phyloP scores from a whole-genome alignment of 1,140 invertebrate species.

The Coenobita brevimanus region DNA sequence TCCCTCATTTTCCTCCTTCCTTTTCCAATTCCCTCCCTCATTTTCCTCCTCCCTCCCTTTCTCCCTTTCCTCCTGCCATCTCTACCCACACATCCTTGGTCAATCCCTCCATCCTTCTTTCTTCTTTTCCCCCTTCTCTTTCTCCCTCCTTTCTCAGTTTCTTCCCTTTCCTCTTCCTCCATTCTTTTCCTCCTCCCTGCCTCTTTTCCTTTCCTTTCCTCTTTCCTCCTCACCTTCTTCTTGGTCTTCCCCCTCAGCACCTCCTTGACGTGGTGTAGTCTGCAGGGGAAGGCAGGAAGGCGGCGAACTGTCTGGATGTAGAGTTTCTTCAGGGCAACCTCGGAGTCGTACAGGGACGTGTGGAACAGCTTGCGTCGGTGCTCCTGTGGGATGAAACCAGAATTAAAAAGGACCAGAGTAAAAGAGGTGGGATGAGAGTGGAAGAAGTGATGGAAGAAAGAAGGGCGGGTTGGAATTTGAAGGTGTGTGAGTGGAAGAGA shows the following conservation, averaged over 20 bases:
- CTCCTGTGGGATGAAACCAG: slow-evolving; percentile 80
- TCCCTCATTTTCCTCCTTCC: no score
- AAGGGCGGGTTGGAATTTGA: no score
- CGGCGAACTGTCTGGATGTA: slow-evolving; percentile 81
- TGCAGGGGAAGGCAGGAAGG: slow-evolving; percentile 80
- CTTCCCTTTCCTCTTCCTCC: background rate
- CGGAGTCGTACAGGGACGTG: slow-evolving; percentile 80
- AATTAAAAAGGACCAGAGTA: no score
- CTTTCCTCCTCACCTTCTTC: slow-evolving; percentile 76
- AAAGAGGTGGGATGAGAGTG: no score
- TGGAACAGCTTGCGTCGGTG: slow-evolving; percentile 82
- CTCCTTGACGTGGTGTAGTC: slow-evolving; percentile 82
- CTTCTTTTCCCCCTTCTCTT: background rate
- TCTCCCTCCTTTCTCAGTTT: background rate
- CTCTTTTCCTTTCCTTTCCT: background rate
- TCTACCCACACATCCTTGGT: no score
- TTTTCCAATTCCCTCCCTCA: no score
- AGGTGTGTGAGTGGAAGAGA: no score
- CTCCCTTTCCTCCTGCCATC: no score
- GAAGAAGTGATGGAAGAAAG: no score
- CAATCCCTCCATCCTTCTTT: no score
- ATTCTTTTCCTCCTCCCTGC: background rate
- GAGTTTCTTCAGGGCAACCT: slow-evolving; percentile 80
- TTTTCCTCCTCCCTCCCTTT: no score
- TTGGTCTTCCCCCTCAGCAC: slow-evolving; percentile 79